Percentiles rank a stretch among this genome's conserved stretches.
Evolutionary conservation across 2,797 vertebrate genomes (phyloP).

Genomic region (Scyliorhinus canicula): DNA sequence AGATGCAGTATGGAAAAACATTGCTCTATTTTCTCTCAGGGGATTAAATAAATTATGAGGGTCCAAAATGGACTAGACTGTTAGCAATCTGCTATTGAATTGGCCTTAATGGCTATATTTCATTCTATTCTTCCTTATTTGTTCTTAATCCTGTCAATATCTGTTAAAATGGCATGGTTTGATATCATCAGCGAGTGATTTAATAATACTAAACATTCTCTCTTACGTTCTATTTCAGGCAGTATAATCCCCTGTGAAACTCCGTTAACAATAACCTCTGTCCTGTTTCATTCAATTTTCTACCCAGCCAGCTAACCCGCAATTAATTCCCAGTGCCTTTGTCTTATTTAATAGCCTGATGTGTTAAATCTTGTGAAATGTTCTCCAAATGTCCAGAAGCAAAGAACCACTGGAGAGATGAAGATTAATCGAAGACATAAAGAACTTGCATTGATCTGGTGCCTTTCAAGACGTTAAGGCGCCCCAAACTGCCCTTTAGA

Average conservation of each 20-base stretch:
- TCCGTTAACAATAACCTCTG: neutral
- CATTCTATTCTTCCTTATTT: neutral
- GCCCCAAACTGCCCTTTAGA: no score
- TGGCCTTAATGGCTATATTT: neutral
- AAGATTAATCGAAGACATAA: neutral
- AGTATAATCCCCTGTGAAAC: neutral
- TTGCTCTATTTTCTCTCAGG: neutral
- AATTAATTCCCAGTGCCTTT: neutral
- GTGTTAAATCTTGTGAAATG: neutral
- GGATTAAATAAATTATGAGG: neutral
- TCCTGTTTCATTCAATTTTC: neutral
- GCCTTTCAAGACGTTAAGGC: neutral
- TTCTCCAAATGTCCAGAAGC: neutral
- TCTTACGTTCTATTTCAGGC: neutral
- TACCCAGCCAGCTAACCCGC: neutral
- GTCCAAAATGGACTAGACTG: neutral
- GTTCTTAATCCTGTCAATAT: neutral
- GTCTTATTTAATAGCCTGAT: neutral
- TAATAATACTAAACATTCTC: neutral
- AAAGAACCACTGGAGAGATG: neutral
- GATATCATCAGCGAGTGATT: neutral
- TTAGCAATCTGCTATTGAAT: neutral
- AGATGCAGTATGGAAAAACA: neutral
- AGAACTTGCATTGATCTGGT: neutral
- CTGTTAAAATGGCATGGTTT: neutral